Evolutionary conservation across 2,113 vertebrate species (phyloP), one percentile per base, ranked within the genome.

Genomic region (Lutjanus erythropterus): DNA sequence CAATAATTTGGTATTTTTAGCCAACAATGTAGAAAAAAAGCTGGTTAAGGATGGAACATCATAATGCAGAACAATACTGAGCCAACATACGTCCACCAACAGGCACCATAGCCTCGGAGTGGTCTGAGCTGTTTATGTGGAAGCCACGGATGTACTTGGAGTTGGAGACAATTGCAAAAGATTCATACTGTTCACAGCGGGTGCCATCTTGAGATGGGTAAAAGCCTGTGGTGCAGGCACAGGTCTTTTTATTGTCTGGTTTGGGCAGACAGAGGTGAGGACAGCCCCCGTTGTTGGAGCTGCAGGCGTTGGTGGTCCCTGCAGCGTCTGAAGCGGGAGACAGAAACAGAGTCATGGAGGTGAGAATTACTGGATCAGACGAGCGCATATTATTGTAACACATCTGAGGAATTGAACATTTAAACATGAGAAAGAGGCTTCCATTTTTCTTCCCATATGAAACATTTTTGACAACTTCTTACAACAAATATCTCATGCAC

Each of bases 81-180:
- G 41, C 35, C 21, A 61, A 90, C 94, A n/a, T 89, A 95, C 94
- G 18, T 88, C 92, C 91, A 25, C 80, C 78, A 5, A 94, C 66
- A 37, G 94, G 94, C 59, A 90, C 92, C 94, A 95, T 95, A 3
- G 94, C 94, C 62, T 95, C 94, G 11, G 94, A 94, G 86, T 95
- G 94, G 78, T 95, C 94, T 0, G 93, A 92, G 85, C 94, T 95
- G 85, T 95, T 94, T 60, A 95, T 89, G 75, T 95, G 93, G 84
- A 95, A 95, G 70, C 94, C 94, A 27, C 93, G 91, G 67, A 95
- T 94, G 53, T 78, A 78, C 19, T 67, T 81, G 21, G 71, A 19
- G 5, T 85, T 89, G 44, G 94, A 91, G 69, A 94, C 83, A n/a
- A 95, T 25, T 12, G 94, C 93, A 0, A 91, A 95, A 3, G 94